Conservation (phyloP, 2,888 invertebrate species). For the Myopa tessellatipennis region DNA sequence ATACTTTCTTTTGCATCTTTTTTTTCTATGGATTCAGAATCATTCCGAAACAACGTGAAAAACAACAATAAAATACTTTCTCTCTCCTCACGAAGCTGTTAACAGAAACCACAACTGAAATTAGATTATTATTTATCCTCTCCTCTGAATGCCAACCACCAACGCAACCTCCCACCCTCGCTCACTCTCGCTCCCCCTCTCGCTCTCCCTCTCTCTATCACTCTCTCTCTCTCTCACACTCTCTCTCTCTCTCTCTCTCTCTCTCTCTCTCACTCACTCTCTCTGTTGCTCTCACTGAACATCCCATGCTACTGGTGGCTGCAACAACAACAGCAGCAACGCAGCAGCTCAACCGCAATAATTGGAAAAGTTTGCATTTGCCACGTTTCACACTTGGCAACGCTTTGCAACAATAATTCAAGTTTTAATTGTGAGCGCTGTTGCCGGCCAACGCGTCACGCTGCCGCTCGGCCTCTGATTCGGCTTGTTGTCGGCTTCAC, state of each 20-base stretch:
- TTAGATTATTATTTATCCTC: constrained; percentile 7
- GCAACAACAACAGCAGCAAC: not conserved
- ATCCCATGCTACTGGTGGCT: too few species aligned
- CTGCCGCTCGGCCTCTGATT: constrained; percentile 2
- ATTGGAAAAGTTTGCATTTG: constrained; percentile 38
- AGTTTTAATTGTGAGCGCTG: constrained; percentile 35
- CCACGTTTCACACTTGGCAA: constrained; percentile 27
- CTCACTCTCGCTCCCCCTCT: too few species aligned
- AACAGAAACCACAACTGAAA: not conserved
- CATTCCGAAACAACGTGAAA: too few species aligned
- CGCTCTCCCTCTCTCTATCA: not conserved
- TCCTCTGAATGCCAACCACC: not conserved
- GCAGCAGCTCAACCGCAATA: constrained; percentile 33
- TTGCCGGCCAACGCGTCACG: not conserved
- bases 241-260: not conserved
- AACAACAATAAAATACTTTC: too few species aligned
- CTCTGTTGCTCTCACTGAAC: not conserved
- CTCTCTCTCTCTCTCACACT: not conserved
- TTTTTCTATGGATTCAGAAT: too few species aligned
- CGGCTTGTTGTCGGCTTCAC: not conserved
- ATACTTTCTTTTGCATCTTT: too few species aligned
- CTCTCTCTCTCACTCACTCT: not conserved
- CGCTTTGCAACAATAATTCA: constrained; percentile 31
- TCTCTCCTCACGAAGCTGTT: too few species aligned
- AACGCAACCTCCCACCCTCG: not conserved